These are phyloP conservation scores for Burhinus bistriatus DNA, from an alignment of 2,113 vertebrate species.

Conservation along the genomic window DNA sequence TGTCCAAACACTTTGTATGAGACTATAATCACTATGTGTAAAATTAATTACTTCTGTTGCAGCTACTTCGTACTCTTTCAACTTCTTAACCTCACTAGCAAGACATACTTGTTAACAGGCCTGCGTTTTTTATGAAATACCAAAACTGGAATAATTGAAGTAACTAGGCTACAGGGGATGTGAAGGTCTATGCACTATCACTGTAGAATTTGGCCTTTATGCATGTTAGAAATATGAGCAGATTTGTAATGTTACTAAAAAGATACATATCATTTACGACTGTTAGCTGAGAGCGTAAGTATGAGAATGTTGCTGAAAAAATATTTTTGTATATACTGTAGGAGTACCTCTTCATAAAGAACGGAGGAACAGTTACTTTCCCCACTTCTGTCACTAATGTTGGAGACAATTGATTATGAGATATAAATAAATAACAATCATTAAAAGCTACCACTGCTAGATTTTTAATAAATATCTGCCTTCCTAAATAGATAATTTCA, in stretches of 20 bases:
- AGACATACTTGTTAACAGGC: not conserved
- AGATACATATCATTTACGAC: no score
- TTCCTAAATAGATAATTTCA: not conserved
- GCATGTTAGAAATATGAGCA: not conserved
- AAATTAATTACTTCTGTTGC: not conserved
- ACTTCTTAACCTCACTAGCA: not conserved
- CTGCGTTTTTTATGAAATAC: not conserved
- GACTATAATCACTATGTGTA: not conserved
- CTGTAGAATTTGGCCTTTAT: not conserved
- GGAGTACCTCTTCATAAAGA: not conserved
- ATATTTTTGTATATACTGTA: not conserved
- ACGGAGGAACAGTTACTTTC: not conserved
- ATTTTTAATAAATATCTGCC: not conserved
- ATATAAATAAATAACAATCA: not conserved
- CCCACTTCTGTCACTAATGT: not conserved
- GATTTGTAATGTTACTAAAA: not conserved
- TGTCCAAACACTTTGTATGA: not conserved
- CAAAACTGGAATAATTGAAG: not conserved
- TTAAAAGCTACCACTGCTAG: not conserved
- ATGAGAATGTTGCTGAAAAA: not conserved
- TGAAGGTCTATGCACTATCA: rapidly evolving
- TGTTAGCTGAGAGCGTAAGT: not conserved
- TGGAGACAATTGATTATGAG: not conserved
- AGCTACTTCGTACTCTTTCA: not conserved
- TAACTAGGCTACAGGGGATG: not conserved